phyloP scores from a whole-genome alignment of 2,797 vertebrate species.

The Otolemur crassicaudatus region DNA sequence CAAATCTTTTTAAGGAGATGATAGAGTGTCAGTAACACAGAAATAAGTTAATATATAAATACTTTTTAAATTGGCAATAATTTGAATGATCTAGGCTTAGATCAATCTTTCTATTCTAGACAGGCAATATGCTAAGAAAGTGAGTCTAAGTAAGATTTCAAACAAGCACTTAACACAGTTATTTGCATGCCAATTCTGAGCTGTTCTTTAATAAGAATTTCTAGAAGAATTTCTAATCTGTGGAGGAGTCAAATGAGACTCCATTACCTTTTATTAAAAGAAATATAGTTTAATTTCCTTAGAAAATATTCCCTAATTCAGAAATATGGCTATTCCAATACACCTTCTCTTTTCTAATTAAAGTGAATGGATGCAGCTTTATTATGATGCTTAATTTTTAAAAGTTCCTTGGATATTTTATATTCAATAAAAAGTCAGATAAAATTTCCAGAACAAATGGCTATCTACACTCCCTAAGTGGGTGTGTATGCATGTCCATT shows the following conservation, averaged over 20 bases:
- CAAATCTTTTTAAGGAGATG: not conserved
- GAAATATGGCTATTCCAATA: not conserved
- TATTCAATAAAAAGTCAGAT: not conserved
- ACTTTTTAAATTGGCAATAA: not conserved
- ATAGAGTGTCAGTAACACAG: not conserved
- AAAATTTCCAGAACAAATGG: slow-evolving; percentile 14
- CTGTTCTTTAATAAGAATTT: not conserved
- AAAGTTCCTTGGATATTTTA: not conserved
- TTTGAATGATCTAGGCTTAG: not conserved
- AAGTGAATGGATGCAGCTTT: not conserved
- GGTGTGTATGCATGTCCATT: not conserved
- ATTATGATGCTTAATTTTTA: not conserved
- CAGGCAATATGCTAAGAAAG: not conserved
- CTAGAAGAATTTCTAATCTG: not conserved
- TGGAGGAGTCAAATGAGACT: not conserved
- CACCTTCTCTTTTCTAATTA: slow-evolving; percentile 15
- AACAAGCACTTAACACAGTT: not conserved
- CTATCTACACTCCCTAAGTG: not conserved
- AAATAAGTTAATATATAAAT: not conserved
- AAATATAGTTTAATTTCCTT: not conserved
- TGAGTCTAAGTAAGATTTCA: not conserved
- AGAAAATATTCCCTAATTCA: not conserved
- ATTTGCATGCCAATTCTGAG: not conserved
- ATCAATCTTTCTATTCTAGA: not conserved
- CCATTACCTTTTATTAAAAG: slow-evolving; percentile 6